Base-by-base conservation (phyloP, 1,140 invertebrate genomes). In the Leptopilina clavipes region DNA sequence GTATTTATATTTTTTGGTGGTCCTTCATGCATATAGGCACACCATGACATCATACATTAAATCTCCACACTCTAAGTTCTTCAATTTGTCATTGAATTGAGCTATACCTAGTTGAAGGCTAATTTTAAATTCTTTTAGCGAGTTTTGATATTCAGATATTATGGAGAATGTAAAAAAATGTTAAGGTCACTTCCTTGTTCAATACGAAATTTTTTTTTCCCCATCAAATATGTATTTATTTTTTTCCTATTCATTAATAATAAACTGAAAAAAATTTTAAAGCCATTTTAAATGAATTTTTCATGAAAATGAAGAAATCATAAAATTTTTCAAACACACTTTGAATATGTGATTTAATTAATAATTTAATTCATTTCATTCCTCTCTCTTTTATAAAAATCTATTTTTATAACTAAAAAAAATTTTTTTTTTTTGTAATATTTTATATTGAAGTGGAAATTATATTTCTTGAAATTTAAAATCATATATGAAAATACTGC, bases 1-100 rank as follows among this genome's bases (percentile, higher is more conserved):
- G 59, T 31, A 65, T 65, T 65, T 65, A 65, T 65, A 59, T 59
- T 31, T 25, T 31, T 65, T 31, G 59, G 59, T n/a, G 25, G 59
- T 65, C 59, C 59, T 65, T 65, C 59, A 65, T 40, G 8, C 14
- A 2, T 31, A 10, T 65, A 40, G 37, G 7, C 9, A 40, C 22
- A 59, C 14, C 11, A 52, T 52, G 48, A 52, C 48, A n/a, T 52
- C 48, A 52, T 3, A 52, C 5, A 8, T 40, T 52, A n/a, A 17
- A 52, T n/a, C 14, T n/a, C 48, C 48, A 52, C 48, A 52, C 2
- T 65, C 19, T n/a, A 65, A 65, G 10, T 65, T 25, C 10, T 65
- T 65, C 59, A 65, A 31, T 37, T 31, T 8, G 25, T 37, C 22
- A 65, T 31, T 65, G 59, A 31, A 31, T n/a, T 31, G 12, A 14